Evolutionary conservation across 1,140 invertebrate species (phyloP).

Genomic region (Trichoplusia ni): DNA sequence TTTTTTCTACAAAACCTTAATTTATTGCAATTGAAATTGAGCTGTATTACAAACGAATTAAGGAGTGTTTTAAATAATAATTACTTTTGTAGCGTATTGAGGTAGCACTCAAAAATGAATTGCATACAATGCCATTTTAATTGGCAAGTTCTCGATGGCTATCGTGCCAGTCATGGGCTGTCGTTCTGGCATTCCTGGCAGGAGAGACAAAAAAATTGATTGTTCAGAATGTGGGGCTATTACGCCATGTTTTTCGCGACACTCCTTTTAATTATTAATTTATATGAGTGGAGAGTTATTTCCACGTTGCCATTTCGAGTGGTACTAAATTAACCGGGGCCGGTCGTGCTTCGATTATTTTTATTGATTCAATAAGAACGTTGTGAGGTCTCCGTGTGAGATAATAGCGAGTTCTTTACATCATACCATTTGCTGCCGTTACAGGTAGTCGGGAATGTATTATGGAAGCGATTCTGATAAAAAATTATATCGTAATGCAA

Average conservation of each 20-base stretch:
- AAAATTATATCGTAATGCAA: too few relatives aligned
- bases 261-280: slow-evolving; percentile 30
- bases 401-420: too few relatives aligned
- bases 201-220: slow-evolving; percentile 18
- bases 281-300: slow-evolving; percentile 11
- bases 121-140: slow-evolving; percentile 43
- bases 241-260: slow-evolving; percentile 18
- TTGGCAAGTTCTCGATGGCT: slow-evolving; percentile 37
- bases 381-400: slow-evolving; percentile 9
- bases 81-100: neutral
- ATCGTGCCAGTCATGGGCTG: slow-evolving; percentile 17
- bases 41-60: neutral
- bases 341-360: neutral
- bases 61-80: neutral
- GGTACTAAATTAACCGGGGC: slow-evolving; percentile 12
- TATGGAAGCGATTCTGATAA: too few relatives aligned
- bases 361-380: neutral
- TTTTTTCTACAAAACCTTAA: neutral
- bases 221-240: slow-evolving; percentile 22
- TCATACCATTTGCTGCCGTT: too few relatives aligned
- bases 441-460: too few relatives aligned
- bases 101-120: slow-evolving; percentile 44
- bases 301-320: slow-evolving; percentile 3
- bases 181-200: neutral
- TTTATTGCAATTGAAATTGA: neutral